Conservation (phyloP, 2,797 vertebrate species). For the Scolopax bukidnonensis region DNA sequence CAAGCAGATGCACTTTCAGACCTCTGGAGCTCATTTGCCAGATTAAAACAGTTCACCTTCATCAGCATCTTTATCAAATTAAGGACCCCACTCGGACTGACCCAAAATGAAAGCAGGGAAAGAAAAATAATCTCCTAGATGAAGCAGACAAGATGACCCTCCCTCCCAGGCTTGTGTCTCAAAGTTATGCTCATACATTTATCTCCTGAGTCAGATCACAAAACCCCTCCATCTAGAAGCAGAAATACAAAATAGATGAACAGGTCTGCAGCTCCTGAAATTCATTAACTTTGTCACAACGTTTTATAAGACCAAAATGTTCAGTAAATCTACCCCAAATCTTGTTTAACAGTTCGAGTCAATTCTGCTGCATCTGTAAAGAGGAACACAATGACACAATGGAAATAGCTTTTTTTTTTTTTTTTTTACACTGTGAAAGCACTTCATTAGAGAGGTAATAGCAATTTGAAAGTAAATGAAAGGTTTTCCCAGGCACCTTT, state of each 20-base stretch:
- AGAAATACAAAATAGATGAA: not conserved
- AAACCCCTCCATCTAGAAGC: not conserved
- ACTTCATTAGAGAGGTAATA: not conserved
- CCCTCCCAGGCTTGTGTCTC: not conserved
- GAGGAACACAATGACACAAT: not conserved
- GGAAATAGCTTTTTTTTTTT: not conserved
- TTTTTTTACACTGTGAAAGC: not conserved
- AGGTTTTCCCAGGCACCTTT: not conserved
- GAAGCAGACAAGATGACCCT: not conserved
- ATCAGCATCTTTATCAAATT: not conserved
- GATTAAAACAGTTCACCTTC: not conserved
- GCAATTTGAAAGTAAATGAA: not conserved
- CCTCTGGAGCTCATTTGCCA: not conserved
- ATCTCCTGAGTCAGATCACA: not conserved
- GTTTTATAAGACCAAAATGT: not conserved
- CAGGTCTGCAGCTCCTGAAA: not conserved
- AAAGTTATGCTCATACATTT: not conserved
- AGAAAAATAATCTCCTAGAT: not conserved
- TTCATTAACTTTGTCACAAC: not conserved
- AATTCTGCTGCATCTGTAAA: not conserved
- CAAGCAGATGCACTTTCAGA: not conserved
- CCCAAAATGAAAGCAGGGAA: not conserved
- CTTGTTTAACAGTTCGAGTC: not conserved
- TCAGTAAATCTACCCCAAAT: not conserved
- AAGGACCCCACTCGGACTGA: not conserved